phyloP scores from a whole-genome alignment of 2,113 vertebrate genomes.

The Muntiacus muntjak region DNA sequence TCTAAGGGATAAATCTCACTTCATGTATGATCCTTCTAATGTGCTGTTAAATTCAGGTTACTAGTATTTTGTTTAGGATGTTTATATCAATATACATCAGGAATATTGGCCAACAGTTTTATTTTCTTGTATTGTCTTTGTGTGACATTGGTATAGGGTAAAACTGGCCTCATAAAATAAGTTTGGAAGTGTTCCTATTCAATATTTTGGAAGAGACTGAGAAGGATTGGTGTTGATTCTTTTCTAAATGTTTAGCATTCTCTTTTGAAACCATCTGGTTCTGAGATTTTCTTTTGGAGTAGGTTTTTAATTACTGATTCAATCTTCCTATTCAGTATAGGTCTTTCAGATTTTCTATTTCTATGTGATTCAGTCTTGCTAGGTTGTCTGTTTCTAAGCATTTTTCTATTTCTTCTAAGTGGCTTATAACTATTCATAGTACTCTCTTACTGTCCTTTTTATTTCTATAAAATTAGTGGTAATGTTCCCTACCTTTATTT shows the following conservation, averaged over 20 bases:
- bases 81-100: background rate
- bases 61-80: background rate
- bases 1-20: background rate
- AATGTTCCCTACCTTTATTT: background rate
- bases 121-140: background rate
- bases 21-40: background rate
- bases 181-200: background rate
- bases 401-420: background rate
- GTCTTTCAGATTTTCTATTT: background rate
- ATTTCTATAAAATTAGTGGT: background rate
- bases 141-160: background rate
- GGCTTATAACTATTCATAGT: background rate
- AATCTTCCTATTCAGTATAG: background rate
- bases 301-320: background rate
- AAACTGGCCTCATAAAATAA: background rate
- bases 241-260: constrained; percentile 17
- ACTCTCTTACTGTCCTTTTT: background rate
- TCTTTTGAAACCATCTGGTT: background rate
- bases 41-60: background rate
- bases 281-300: background rate
- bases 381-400: background rate
- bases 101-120: background rate
- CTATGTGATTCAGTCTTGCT: background rate
- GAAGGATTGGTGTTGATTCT: background rate
- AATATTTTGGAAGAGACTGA: background rate